Evolutionary conservation across 2,888 invertebrate species (phyloP).

Genomic region (Ariolimax columbianus): DNA sequence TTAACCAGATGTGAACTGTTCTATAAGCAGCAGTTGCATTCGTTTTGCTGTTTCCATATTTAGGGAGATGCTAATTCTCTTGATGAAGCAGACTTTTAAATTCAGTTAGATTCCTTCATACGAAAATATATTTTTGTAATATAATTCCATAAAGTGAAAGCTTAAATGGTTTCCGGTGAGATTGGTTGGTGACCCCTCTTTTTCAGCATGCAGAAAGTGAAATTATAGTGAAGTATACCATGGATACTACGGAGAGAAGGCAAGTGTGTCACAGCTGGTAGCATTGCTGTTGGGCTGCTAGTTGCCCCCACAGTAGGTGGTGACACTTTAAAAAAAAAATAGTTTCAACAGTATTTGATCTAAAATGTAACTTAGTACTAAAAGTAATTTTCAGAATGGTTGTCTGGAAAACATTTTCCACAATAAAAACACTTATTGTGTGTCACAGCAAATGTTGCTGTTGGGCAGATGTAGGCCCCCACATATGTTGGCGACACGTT

Average conservation of each 20-base stretch:
- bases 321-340: constrained; percentile 30
- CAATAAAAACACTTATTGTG: background rate
- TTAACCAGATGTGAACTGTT: background rate
- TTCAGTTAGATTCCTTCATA: background rate
- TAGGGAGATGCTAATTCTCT: background rate
- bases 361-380: background rate
- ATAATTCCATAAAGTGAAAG: background rate
- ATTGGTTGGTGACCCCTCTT: constrained; percentile 45
- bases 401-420: background rate
- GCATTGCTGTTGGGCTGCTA: constrained; percentile 53
- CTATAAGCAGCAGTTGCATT: background rate
- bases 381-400: background rate
- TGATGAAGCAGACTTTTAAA: background rate
- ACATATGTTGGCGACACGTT: constrained; percentile 40
- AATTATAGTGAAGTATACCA: background rate
- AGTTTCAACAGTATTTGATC: background rate
- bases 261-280: constrained; percentile 55
- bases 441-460: constrained; percentile 49
- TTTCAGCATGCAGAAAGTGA: background rate
- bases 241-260: constrained; percentile 21
- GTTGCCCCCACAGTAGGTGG: constrained; percentile 46
- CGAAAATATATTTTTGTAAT: background rate
- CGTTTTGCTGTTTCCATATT: background rate
- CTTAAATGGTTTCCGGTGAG: constrained; percentile 31
- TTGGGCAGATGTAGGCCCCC: constrained; percentile 47